These are phyloP conservation scores for Cyphomyrus plagiostoma DNA, from an alignment of 2,113 vertebrate species.

Conservation along the genomic window DNA sequence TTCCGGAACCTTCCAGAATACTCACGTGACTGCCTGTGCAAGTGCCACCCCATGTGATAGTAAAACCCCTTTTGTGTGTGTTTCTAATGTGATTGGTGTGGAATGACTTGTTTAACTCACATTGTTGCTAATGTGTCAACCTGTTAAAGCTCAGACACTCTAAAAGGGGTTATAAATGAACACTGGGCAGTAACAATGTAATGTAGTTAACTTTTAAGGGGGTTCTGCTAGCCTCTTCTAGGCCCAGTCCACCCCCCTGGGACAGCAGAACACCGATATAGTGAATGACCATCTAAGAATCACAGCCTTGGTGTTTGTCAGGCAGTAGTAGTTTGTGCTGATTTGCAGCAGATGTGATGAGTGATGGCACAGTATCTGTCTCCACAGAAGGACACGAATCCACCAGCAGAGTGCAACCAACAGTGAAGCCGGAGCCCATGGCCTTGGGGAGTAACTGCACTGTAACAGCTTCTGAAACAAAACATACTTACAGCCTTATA, in stretches of 20 bases:
- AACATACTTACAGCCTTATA: constrained; percentile 96
- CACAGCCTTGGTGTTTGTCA: neutral
- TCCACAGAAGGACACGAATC: constrained; percentile 90
- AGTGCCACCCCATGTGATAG: constrained; percentile 16
- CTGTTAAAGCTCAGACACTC: neutral
- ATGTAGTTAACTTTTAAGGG: neutral
- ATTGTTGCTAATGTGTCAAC: neutral
- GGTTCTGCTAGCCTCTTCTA: neutral
- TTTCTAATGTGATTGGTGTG: neutral
- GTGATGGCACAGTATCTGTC: neutral
- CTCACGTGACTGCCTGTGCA: neutral
- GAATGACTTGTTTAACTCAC: neutral
- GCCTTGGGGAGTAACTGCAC: constrained; percentile 89
- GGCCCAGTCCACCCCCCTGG: neutral
- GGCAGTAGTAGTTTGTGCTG: constrained; percentile 3
- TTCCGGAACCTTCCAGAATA: constrained; percentile 25
- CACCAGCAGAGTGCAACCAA: constrained; percentile 94
- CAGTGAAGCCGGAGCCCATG: constrained; percentile 84
- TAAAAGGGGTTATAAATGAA: neutral
- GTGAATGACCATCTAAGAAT: neutral
- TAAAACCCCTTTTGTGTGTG: neutral
- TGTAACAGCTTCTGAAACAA: constrained; percentile 87
- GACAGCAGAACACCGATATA: neutral
- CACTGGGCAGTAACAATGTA: neutral
- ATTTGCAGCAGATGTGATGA: neutral